Base-by-base conservation (phyloP, 1,140 invertebrate genomes). In the Drosophila micromelanica region DNA sequence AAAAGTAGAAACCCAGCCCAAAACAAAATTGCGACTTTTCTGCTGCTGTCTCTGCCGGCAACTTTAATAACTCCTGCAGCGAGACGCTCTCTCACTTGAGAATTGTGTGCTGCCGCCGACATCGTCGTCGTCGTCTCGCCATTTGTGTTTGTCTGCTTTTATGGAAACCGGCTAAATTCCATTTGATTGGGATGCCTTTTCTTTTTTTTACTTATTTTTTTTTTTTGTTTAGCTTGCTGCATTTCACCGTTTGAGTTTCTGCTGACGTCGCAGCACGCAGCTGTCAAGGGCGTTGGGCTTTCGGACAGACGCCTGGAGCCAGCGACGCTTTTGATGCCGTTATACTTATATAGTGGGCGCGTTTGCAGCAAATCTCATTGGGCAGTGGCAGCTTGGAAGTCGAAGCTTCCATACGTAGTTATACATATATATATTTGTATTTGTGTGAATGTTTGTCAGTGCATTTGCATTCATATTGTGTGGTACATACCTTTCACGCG, bases 101-200 rank as follows among this genome's bases (percentile, higher is more conserved):
- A 75, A 74, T 70, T 71, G 55, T 61, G 15, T 55, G 48, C 13
- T 5, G n/a, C 15, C 6, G 67, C 35, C 15, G 30, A 9, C 27
- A n/a, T n/a, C n/a, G 32, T 7, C 13, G 13, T 38, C 30, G 49
- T 59, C 51, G 75, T 75, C 77, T 80, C 78, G 69, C 63, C 57
- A 2, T 20, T 20, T 20, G 20, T 20, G 63, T 67, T 73, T 77
- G 72, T 62, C 65, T 75, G 76, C 80, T 86, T 87, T 81, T 86
- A 87, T 86, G 81, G 82, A 86, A 86, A 86, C 82, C 82, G 82
- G 82, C 82, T 86, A 78, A 86, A 87, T 86, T 86, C 82, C 82
- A 86, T 86, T 87, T 86, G 82, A 87, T 82, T 86, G 77, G 74
- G 71, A 82, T 81, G 82, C 77, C 78, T 73, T 69, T 71, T 69